A percentile compares a stretch with the other conserved stretches of the same genome.
Conservation (phyloP, 2,113 vertebrate species). For the Gambusia holbrooki region DNA sequence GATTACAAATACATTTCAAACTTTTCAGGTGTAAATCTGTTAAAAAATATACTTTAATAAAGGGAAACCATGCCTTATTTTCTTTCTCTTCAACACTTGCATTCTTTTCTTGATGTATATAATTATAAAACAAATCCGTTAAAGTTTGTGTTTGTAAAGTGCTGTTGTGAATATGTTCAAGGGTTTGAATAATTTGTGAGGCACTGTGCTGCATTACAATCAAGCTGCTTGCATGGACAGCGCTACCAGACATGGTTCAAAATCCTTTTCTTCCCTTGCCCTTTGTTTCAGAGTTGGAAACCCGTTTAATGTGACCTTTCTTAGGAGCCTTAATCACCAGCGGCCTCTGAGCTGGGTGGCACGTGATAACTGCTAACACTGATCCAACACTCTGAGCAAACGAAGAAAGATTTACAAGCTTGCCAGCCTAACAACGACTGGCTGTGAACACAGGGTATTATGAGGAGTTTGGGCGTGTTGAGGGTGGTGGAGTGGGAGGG, state of each 20-base stretch:
- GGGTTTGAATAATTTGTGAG: neutral
- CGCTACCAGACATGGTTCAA: conserved; percentile 12
- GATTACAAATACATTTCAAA: no score
- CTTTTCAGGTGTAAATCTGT: no score
- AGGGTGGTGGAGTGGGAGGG: neutral
- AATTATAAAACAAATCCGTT: neutral
- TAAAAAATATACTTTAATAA: no score
- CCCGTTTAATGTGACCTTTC: conserved; percentile 42
- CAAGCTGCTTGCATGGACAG: conserved; percentile 1
- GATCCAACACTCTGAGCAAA: conserved; percentile 26
- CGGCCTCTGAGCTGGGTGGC: conserved; percentile 30
- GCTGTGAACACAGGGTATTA: conserved; percentile 24
- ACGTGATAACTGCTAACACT: conserved; percentile 26
- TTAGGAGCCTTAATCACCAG: conserved; percentile 46
- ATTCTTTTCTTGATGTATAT: neutral
- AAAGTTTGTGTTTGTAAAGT: neutral
- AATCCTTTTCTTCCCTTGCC: conserved; percentile 26
- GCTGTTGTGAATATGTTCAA: neutral
- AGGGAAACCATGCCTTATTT: neutral
- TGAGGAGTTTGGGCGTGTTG: neutral
- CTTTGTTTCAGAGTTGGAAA: conserved; percentile 7
- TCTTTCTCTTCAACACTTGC: neutral
- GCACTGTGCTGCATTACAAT: neutral
- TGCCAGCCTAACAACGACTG: conserved; percentile 17
- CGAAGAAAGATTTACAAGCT: conserved; percentile 28